Conservation (phyloP, 2,888 invertebrate genomes). For the Drosophila anomelani region DNA sequence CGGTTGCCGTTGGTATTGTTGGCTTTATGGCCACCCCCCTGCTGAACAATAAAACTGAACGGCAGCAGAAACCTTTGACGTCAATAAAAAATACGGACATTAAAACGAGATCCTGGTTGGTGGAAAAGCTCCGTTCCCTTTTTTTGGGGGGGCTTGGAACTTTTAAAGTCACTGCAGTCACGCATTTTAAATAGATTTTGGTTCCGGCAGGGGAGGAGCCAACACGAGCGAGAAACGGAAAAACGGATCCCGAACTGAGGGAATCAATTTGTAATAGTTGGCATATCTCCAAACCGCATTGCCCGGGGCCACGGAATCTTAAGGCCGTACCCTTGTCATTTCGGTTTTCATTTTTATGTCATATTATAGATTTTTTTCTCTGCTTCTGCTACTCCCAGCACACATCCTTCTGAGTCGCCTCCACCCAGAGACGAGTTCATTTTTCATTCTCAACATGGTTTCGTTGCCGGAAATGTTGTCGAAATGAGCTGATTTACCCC, state of each 20-base stretch:
- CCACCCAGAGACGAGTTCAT: constrained; percentile 62
- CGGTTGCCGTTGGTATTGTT: constrained; percentile 52
- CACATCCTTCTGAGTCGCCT: constrained; percentile 11
- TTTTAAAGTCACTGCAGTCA: constrained; percentile 65
- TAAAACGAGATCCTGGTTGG: constrained; percentile 50
- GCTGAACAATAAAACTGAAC: constrained; percentile 48
- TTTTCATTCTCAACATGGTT: constrained; percentile 79
- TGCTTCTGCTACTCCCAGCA: neutral
- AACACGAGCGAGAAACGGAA: constrained; percentile 7
- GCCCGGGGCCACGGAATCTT: constrained; percentile 31
- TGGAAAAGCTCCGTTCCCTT: neutral
- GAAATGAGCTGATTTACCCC: constrained; percentile 76
- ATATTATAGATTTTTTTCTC: constrained; percentile 72
- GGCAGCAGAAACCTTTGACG: constrained; percentile 49
- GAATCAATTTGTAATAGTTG: constrained; percentile 79
- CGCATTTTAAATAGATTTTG: constrained; percentile 58
- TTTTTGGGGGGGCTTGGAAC: neutral
- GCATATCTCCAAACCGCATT: constrained; percentile 77
- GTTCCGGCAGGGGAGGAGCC: constrained; percentile 8
- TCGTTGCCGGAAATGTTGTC: constrained; percentile 79
- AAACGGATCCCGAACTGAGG: constrained; percentile 51
- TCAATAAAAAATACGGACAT: constrained; percentile 64
- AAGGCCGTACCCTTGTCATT: constrained; percentile 74
- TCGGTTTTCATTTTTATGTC: constrained; percentile 79
- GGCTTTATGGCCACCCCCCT: constrained; percentile 61